A percentile compares a stretch with the other conserved stretches of the same genome.
Conservation (phyloP, 2,113 vertebrate genomes). For the Anoplopoma fimbria region DNA sequence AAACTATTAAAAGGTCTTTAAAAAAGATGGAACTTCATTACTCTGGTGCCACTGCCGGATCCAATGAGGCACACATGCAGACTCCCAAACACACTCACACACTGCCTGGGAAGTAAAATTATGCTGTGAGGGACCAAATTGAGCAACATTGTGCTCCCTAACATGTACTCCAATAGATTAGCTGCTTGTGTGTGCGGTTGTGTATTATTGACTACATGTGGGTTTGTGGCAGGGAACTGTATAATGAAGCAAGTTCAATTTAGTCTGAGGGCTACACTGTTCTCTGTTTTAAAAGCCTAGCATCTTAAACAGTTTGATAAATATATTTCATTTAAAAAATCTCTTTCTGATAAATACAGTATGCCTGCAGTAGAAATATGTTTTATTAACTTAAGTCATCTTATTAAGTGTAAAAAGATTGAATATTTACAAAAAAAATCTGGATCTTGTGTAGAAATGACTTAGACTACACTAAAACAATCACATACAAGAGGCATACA, state of each 20-base stretch:
- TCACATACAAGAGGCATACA: not conserved
- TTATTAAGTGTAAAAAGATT: not conserved
- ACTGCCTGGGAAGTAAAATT: not conserved
- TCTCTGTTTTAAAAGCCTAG: not conserved
- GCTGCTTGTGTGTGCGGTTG: not conserved
- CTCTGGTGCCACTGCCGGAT: slow-evolving; percentile 41
- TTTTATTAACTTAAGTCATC: not conserved
- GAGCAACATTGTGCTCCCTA: not conserved
- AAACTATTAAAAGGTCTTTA: slow-evolving; percentile 55
- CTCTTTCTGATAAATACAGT: not conserved
- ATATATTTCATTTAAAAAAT: not conserved
- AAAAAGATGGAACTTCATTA: slow-evolving; percentile 66
- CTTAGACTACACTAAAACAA: too few relatives aligned
- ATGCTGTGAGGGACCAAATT: not conserved
- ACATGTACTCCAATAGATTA: slow-evolving; percentile 8
- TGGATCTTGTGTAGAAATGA: too few relatives aligned
- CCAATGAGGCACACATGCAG: not conserved
- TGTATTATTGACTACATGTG: not conserved
- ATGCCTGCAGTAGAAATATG: too few relatives aligned
- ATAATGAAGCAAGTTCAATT: not conserved
- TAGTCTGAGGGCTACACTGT: not conserved
- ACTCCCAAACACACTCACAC: not conserved
- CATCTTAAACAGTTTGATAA: not conserved
- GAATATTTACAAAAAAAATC: not conserved
- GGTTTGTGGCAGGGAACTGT: not conserved